A percentile compares a stretch with the other conserved stretches of the same genome.
Conservation (phyloP, 1,140 invertebrate species). For the Phthorimaea operculella region DNA sequence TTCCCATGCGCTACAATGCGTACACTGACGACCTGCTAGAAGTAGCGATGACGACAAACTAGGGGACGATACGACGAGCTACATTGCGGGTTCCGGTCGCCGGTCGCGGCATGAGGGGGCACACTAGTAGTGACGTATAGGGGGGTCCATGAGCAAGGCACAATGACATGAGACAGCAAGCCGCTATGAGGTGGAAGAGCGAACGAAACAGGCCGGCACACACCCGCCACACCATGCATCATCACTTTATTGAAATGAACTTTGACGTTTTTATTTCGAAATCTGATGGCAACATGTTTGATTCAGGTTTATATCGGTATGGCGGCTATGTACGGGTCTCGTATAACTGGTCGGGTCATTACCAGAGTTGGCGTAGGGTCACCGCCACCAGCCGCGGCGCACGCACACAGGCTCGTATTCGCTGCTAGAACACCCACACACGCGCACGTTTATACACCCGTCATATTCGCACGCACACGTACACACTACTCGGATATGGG, state of each 20-base stretch:
- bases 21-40: too few species aligned
- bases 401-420: conserved; percentile 49
- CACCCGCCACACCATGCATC: not conserved
- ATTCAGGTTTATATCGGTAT: not conserved
- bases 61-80: not conserved
- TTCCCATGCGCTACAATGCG: too few species aligned
- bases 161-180: conserved; percentile 18
- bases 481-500: conserved; percentile 5
- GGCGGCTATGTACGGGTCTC: not conserved
- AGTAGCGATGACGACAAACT: not conserved
- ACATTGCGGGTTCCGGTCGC: not conserved
- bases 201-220: conserved; percentile 19
- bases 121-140: not conserved
- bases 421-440: conserved; percentile 35
- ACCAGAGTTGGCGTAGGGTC: conserved; percentile 39
- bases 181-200: conserved; percentile 43
- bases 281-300: too few species aligned
- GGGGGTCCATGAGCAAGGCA: conserved; percentile 5
- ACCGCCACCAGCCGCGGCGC: conserved; percentile 39
- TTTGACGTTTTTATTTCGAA: too few species aligned
- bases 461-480: not conserved
- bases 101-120: too few species aligned
- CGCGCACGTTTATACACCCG: conserved; percentile 1
- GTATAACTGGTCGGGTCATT: conserved; percentile 11
- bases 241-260: not conserved